Evolutionary conservation across 2,888 invertebrate species (phyloP).

Genomic region (Xylota sylvarum): DNA sequence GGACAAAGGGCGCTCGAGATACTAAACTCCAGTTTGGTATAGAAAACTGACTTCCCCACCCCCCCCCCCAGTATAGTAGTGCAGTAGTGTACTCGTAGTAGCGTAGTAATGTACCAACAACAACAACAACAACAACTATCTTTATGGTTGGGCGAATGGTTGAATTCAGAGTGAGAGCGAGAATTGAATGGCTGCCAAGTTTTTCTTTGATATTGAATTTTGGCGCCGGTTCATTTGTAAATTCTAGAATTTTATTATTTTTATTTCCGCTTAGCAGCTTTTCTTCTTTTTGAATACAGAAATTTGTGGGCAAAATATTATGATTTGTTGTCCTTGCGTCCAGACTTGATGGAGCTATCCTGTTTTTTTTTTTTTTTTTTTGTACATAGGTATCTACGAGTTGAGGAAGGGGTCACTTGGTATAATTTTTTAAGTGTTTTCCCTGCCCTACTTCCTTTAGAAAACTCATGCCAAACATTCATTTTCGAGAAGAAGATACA

Average conservation of each 20-base stretch:
- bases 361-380: not conserved
- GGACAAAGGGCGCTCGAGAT: slow-evolving; percentile 56
- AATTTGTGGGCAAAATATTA: slow-evolving; percentile 51
- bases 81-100: no score
- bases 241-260: slow-evolving; percentile 74
- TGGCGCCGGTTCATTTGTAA: slow-evolving; percentile 74
- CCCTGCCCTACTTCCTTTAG: not conserved
- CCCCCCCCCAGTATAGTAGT: no score
- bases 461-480: not conserved
- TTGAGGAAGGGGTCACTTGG: not conserved
- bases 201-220: slow-evolving; percentile 73
- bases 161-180: slow-evolving; percentile 19
- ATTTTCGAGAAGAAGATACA: not conserved
- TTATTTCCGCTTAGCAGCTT: slow-evolving; percentile 65
- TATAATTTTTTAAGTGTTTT: not conserved
- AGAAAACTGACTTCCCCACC: slow-evolving; percentile 15
- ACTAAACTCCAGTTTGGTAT: slow-evolving; percentile 19
- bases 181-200: slow-evolving; percentile 72
- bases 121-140: slow-evolving; percentile 63
- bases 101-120: no score
- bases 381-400: no score
- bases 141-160: slow-evolving; percentile 41
- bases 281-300: slow-evolving; percentile 48
- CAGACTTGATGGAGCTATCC: slow-evolving; percentile 66
- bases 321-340: slow-evolving; percentile 61